These are phyloP conservation scores for Bubalus kerabau DNA, from an alignment of 2,113 vertebrate genomes.

Conservation along the genomic window DNA sequence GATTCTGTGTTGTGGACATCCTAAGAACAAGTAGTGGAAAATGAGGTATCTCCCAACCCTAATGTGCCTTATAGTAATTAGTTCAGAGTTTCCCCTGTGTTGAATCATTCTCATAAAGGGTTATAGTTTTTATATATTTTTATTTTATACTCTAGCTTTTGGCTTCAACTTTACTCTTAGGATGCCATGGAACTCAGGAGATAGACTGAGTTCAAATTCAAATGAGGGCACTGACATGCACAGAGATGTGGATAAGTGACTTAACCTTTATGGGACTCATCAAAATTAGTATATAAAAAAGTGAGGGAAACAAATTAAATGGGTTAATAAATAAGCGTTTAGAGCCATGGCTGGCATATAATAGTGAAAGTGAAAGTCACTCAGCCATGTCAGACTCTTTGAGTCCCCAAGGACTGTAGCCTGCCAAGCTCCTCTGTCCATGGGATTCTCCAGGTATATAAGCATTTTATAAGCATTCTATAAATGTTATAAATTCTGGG, in stretches of 20 bases:
- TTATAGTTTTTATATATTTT: neutral
- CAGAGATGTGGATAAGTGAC: neutral
- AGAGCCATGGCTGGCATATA: neutral
- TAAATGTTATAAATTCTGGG: neutral
- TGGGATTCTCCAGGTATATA: neutral
- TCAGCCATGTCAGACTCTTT: neutral
- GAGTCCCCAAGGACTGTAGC: neutral
- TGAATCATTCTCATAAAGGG: neutral
- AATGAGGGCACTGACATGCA: neutral
- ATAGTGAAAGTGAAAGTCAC: neutral
- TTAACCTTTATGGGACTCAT: neutral
- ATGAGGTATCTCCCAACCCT: neutral
- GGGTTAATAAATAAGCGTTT: neutral
- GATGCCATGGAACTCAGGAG: neutral
- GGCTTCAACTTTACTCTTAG: neutral
- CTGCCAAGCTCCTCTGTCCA: neutral
- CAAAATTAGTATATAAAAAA: neutral
- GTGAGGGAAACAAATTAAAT: neutral
- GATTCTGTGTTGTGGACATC: neutral
- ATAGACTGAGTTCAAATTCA: neutral
- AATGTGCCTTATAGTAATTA: neutral
- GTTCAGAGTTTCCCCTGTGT: neutral
- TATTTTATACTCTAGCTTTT: neutral
- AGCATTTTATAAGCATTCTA: neutral
- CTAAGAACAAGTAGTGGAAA: neutral